Evolutionary conservation across 2,888 invertebrate genomes (phyloP).

Genomic region (Chrysotoxum bicinctum): DNA sequence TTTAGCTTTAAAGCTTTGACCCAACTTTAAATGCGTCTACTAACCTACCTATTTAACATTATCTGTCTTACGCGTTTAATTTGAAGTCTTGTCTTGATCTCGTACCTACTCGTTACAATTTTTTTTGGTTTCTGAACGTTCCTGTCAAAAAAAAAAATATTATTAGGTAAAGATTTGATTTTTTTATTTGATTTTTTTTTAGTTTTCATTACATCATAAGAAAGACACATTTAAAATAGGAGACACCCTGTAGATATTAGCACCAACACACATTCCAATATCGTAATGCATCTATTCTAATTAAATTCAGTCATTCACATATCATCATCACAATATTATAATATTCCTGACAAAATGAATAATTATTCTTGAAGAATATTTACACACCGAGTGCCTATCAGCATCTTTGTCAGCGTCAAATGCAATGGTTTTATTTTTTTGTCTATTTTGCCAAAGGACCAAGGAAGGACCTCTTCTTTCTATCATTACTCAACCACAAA

Average conservation of each 20-base stretch:
- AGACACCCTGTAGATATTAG: background rate
- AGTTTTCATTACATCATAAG: too few relatives aligned
- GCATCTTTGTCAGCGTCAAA: conserved; percentile 32
- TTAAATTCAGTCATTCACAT: conserved; percentile 67
- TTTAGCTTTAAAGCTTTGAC: too few relatives aligned
- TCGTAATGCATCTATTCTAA: conserved; percentile 62
- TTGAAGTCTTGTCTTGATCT: too few relatives aligned
- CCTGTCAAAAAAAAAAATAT: too few relatives aligned
- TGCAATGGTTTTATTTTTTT: conserved; percentile 22
- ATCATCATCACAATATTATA: conserved; percentile 57
- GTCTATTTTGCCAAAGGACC: background rate
- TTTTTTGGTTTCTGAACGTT: too few relatives aligned
- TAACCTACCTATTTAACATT: too few relatives aligned
- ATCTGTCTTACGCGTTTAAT: too few relatives aligned
- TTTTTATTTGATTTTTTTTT: too few relatives aligned
- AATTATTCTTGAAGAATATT: conserved; percentile 44
- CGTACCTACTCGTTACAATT: too few relatives aligned
- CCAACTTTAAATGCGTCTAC: too few relatives aligned
- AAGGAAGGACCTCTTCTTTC: conserved; percentile 26
- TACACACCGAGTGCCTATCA: conserved; percentile 17
- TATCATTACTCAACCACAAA: conserved; percentile 68
- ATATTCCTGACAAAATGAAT: conserved; percentile 63
- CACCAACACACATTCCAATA: background rate
- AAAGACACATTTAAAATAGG: background rate
- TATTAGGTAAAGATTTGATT: too few relatives aligned